Base-by-base conservation (phyloP, 2,797 vertebrate genomes). In the Graptemys geographica region DNA sequence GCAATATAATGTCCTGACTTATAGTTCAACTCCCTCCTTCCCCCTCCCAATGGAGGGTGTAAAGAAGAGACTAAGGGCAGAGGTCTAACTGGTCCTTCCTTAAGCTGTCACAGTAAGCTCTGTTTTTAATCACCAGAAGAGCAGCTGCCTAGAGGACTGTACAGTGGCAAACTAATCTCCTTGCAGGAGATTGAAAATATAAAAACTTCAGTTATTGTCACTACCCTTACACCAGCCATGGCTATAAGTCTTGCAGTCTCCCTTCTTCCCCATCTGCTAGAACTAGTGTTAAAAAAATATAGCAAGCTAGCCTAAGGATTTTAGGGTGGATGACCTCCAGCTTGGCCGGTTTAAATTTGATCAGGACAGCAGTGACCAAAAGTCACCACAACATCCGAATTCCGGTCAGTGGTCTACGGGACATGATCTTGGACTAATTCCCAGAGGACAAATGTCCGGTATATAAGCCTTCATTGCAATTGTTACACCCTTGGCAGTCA, bases 1-100 rank as follows among this genome's bases (percentile, higher is more conserved):
- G 89, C 93, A 18, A 59, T 56, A 90, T 5, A 93, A 87, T 92
- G 78, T 81, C 90, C 92, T 92, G 96, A 87, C 92, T 90, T 95
- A 93, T 78, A 94, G 94, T 47, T 76, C 84, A 92, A 11, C 53
- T 59, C 87, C 85, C 62, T 78, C 81, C 47, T 69, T 83, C 57
- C 91, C 47, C 10, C 12, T 59, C 74, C 65, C 0, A 0, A 19
- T 3, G 8, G 55, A 49, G 37, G 0, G 11, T 8, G n/a, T 90
- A 88, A 89, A 56, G 37, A 51, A 78, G 79, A 1, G 2, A 62
- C 49, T 11, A 72, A 90, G 83, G 81, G 81, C 51, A 89, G 78
- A 87, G 25, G 85, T 76, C 65, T 74, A 65, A 8, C 6, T 37
- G 74, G 89, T 81, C 83, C 76, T 76, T 90, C 83, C 55, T 87